A percentile compares a stretch with the other conserved stretches of the same genome.
Conservation (phyloP, 2,888 invertebrate genomes). For the Crocallis elinguaria region DNA sequence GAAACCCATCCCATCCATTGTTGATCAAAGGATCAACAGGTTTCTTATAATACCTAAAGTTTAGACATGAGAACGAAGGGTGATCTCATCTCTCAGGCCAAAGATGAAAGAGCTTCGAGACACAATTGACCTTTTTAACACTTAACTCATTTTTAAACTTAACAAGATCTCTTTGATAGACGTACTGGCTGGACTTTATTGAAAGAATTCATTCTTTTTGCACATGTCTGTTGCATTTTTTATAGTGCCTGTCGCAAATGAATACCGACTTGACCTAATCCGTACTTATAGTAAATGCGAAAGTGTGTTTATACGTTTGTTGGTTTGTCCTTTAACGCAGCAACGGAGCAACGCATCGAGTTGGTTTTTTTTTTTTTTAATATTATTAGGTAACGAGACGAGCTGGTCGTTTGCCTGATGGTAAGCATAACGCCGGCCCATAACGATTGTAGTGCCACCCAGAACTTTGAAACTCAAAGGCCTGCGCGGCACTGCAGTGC, state of each 20-base stretch:
- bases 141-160: constrained; percentile 11
- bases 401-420: too few relatives aligned
- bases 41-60: background rate
- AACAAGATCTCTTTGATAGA: constrained; percentile 15
- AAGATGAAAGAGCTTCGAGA: constrained; percentile 17
- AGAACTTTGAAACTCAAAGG: too few relatives aligned
- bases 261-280: constrained; percentile 3
- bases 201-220: constrained; percentile 20
- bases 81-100: constrained; percentile 11
- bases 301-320: background rate
- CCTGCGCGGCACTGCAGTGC: too few relatives aligned
- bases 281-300: background rate
- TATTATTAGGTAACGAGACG: too few relatives aligned
- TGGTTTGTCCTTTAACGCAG: background rate
- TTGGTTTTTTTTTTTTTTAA: too few relatives aligned
- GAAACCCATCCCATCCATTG: too few relatives aligned
- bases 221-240: constrained; percentile 25
- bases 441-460: too few relatives aligned
- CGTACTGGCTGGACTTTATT: constrained; percentile 10
- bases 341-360: too few relatives aligned
- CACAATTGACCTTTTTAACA: constrained; percentile 17
- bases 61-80: background rate
- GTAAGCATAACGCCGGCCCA: too few relatives aligned
- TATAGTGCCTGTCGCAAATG: constrained; percentile 5
- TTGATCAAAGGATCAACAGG: too few relatives aligned